Conservation (phyloP, 2,797 vertebrate genomes). For the Malurus splendens region DNA sequence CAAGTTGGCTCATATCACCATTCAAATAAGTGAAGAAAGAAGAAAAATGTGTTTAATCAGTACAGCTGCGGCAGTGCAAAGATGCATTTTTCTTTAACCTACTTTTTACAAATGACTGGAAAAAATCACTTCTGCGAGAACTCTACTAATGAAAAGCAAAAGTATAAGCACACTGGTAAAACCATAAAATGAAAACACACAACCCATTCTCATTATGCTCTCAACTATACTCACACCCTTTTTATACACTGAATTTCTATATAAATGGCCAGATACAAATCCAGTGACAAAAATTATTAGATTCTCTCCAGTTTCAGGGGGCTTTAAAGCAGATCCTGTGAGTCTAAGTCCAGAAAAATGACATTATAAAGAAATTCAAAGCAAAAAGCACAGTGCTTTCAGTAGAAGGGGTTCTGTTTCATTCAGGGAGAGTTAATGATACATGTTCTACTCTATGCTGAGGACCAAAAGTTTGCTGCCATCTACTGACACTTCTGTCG, state of each 20-base stretch:
- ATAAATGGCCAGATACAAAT: neutral
- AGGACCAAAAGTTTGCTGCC: conserved; percentile 9
- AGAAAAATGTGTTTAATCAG: neutral
- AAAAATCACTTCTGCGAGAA: neutral
- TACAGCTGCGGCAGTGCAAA: neutral
- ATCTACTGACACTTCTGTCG: conserved; percentile 7
- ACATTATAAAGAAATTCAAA: neutral
- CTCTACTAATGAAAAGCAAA: neutral
- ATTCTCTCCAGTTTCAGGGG: neutral
- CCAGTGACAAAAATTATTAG: neutral
- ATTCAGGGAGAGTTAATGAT: neutral
- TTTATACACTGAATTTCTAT: neutral
- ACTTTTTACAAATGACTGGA: neutral
- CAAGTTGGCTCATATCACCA: neutral
- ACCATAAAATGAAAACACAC: neutral
- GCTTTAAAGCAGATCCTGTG: neutral
- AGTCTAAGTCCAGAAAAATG: neutral
- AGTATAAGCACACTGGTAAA: neutral
- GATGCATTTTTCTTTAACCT: neutral
- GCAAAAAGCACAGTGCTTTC: neutral
- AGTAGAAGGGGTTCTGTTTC: neutral
- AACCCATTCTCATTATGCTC: neutral
- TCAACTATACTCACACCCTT: neutral
- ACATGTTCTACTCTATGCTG: fast-evolving
- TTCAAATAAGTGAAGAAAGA: neutral